Base-by-base conservation (phyloP, 92 coral and sea anemone genomes). In the Porites evermanni region DNA sequence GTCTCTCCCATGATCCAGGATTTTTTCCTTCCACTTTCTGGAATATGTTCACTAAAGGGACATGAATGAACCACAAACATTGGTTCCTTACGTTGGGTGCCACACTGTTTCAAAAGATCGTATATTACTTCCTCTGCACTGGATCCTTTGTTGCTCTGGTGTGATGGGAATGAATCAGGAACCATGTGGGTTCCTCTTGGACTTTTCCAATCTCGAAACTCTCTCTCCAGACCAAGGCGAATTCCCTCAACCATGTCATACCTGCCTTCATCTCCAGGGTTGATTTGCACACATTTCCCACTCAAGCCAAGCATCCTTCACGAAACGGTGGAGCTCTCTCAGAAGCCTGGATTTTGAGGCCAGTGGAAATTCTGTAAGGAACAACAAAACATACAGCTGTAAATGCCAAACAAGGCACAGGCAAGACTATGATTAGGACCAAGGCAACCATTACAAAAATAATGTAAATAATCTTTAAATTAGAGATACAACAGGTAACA, bases 1-100 rank as follows among this genome's bases (percentile, higher is more conserved):
- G 68, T 71, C 67, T 91, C 94, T 59, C 94, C 94, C 3, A 24
- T 74, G 2, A 87, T 38, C 91, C 89, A 83, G 12, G 53, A n/a
- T 64, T 67, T 53, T 3, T 6, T 23, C 9, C 59, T 70, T 44
- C 75, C 67, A 32, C 8, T 21, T 1, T 14, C 63, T 2, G 67
- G 32, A 13, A 72, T 20, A n/a, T 79, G 59, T 21, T 79, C 86
- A 13, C 56, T 74, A 26, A 79, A 87, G 54, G 8, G 13, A 64
- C 21, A 74, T 1, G 93, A 85, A 74, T 89, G 90, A 1, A 85
- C 78, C 21, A 89, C 93, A 79, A 89, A 89, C 93, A 89, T 89
- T 1, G 89, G 90, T 19, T 89, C 82, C 0, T 66, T 61, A 4
- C 60, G 20, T 1, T 3, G 13, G 1, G 66, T 17, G 8, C 93